phyloP scores from a whole-genome alignment of 2,888 invertebrate genomes.

The Camptogramma bilineatum region DNA sequence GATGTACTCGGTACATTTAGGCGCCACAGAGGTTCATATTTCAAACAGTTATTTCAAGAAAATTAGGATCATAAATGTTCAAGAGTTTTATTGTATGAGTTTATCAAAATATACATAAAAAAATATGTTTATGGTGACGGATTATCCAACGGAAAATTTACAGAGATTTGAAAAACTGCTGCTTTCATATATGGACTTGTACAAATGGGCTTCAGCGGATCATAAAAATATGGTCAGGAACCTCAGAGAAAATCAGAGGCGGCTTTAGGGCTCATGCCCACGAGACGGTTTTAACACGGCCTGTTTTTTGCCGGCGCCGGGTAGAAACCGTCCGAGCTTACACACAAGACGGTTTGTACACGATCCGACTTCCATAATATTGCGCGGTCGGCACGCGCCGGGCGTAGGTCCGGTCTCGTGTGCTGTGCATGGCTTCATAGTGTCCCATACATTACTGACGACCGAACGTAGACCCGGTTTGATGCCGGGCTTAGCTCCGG shows the following conservation, averaged over 20 bases:
- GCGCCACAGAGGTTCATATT: constrained; percentile 18
- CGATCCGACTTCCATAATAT: no score
- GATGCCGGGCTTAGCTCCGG: no score
- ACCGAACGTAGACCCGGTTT: no score
- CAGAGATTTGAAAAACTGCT: neutral
- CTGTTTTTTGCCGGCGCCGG: no score
- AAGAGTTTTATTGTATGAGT: constrained; percentile 3
- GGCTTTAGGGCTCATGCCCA: no score
- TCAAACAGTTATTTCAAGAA: constrained; percentile 21
- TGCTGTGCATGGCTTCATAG: no score
- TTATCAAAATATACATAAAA: neutral
- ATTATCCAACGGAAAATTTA: constrained; percentile 1
- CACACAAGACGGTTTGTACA: no score
- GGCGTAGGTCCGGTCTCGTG: no score
- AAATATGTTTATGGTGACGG: neutral
- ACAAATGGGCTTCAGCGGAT: neutral
- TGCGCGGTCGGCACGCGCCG: no score
- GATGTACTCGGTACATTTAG: constrained; percentile 22
- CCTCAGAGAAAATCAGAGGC: neutral
- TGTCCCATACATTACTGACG: no score
- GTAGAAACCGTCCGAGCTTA: no score
- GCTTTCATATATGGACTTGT: neutral
- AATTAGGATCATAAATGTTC: constrained; percentile 20
- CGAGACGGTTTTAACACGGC: no score
- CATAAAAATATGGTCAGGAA: neutral